These are phyloP conservation scores for Oreochromis tanganicae DNA, from an alignment of 2,113 vertebrate species.

Conservation along the genomic window DNA sequence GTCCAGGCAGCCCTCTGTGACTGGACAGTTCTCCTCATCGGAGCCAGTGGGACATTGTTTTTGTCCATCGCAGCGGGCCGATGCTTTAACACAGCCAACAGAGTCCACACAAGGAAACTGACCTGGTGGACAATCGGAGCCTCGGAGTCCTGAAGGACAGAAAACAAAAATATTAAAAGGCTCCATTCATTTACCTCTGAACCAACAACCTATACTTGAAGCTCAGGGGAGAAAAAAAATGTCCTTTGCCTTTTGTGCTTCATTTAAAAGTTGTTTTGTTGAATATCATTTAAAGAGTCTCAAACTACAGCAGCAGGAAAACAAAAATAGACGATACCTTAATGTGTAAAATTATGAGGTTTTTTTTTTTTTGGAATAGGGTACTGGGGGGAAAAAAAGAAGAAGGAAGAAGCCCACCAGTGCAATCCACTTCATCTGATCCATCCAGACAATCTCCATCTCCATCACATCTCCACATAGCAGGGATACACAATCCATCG, in stretches of 20 bases:
- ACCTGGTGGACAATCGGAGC: constrained; percentile 61
- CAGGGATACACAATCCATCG: constrained; percentile 77
- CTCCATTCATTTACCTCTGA: not conserved
- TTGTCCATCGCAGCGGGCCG: constrained; percentile 73
- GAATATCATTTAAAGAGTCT: not conserved
- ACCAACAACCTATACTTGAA: not conserved
- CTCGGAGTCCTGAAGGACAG: not conserved
- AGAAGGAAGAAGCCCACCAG: constrained; percentile 44
- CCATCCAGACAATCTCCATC: constrained; percentile 82
- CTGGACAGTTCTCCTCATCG: constrained; percentile 73
- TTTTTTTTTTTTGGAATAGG: rapidly evolving
- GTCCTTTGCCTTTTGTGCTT: not conserved
- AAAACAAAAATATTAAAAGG: not conserved
- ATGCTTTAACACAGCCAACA: constrained; percentile 67
- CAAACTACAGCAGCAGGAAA: not conserved
- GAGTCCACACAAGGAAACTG: constrained; percentile 75
- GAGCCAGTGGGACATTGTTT: constrained; percentile 76
- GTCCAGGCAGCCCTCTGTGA: constrained; percentile 59
- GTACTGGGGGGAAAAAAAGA: no score
- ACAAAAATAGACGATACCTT: not conserved
- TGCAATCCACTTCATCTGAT: constrained; percentile 83
- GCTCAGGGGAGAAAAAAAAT: not conserved
- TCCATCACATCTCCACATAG: constrained; percentile 80
- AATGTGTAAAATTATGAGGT: not conserved
- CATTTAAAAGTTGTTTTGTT: not conserved